phyloP scores from a whole-genome alignment of 2,888 invertebrate genomes.

The Trissolcus brochymenae region DNA sequence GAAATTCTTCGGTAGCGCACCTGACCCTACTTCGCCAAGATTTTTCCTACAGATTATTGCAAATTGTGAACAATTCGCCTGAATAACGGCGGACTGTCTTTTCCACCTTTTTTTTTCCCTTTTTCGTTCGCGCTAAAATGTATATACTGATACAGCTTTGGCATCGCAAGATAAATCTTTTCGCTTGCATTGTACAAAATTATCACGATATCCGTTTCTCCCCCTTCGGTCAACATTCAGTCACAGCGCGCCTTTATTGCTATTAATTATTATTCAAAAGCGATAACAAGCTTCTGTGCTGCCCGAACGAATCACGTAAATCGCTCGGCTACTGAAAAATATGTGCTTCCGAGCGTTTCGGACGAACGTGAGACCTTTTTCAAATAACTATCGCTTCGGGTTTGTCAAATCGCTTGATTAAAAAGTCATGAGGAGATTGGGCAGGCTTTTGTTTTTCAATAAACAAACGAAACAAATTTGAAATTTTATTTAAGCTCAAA shows the following conservation, averaged over 20 bases:
- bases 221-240: slow-evolving; percentile 7
- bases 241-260: slow-evolving; percentile 32
- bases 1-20: slow-evolving; percentile 65
- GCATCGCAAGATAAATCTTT: slow-evolving; percentile 42
- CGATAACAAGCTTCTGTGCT: slow-evolving; percentile 51
- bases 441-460: too few relatives aligned
- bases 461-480: too few relatives aligned
- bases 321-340: slow-evolving; percentile 59
- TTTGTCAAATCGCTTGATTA: background rate
- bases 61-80: slow-evolving; percentile 58
- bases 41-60: slow-evolving; percentile 57
- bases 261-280: slow-evolving; percentile 55
- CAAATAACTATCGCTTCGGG: slow-evolving; percentile 39
- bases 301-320: slow-evolving; percentile 56
- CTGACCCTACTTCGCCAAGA: slow-evolving; percentile 61
- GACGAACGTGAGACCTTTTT: slow-evolving; percentile 62
- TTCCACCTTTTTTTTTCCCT: slow-evolving; percentile 34
- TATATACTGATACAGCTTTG: slow-evolving; percentile 46
- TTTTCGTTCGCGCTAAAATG: slow-evolving; percentile 46
- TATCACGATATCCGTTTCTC: slow-evolving; percentile 34
- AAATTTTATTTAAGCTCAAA: too few relatives aligned
- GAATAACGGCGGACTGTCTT: slow-evolving; percentile 46
- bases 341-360: slow-evolving; percentile 54
- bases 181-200: slow-evolving; percentile 29
- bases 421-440: background rate